phyloP scores from a whole-genome alignment of 35 echinoderm and acorn worm genomes.

The Apostichopus japonicus region DNA sequence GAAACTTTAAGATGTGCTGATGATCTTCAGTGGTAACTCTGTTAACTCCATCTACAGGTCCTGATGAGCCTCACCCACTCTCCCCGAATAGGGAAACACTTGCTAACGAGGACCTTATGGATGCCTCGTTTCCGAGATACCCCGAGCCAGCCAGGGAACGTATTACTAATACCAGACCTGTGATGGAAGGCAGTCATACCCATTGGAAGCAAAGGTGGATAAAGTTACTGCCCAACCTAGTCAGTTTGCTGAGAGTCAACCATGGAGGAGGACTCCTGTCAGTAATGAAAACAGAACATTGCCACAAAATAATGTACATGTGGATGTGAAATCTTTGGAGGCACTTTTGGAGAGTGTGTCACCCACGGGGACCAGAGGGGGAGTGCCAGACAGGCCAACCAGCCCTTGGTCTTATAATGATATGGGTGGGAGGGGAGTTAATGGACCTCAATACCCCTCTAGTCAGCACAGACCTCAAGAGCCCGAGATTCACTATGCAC shows the following conservation, averaged over 20 bases:
- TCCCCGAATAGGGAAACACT: background rate
- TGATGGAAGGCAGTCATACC: background rate
- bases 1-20: no score
- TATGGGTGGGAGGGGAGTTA: slow-evolving; percentile 30
- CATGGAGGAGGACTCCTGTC: background rate
- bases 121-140: slow-evolving; percentile 17
- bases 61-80: slow-evolving; percentile 72
- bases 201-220: background rate
- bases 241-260: slow-evolving; percentile 7
- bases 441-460: slow-evolving; percentile 29
- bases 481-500: slow-evolving; percentile 42
- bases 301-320: background rate
- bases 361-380: slow-evolving; percentile 68
- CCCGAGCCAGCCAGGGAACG: slow-evolving; percentile 11
- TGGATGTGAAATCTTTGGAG: slow-evolving; percentile 46
- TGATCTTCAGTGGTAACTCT: no score
- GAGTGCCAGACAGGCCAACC: slow-evolving; percentile 81
- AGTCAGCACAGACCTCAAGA: slow-evolving; percentile 4
- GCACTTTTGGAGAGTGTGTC: slow-evolving; percentile 41
- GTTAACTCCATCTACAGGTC: slow-evolving; percentile 55
- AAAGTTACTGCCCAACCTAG: background rate
- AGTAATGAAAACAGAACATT: background rate
- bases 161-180: background rate
- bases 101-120: background rate
- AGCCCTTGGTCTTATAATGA: slow-evolving; percentile 68